Percentiles rank a stretch among this genome's conserved stretches.
Evolutionary conservation across 1,140 invertebrate genomes (phyloP).

Genomic region (Pissodes strobi): DNA sequence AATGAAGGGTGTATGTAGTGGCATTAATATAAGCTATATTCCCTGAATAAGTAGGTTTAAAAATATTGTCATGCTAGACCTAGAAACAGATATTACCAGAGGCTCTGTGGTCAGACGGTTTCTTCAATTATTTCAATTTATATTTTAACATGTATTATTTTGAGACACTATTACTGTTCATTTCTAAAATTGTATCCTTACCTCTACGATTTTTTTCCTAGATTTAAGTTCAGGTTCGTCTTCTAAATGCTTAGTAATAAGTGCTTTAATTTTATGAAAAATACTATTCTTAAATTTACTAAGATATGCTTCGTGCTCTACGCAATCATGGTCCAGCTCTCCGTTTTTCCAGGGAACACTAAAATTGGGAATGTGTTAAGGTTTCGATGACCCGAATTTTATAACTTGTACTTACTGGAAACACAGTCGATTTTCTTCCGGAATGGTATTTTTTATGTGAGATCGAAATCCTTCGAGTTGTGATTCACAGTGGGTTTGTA

Average conservation of each 20-base stretch:
- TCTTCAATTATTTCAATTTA: too few species aligned
- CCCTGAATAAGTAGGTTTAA: too few species aligned
- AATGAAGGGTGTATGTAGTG: too few species aligned
- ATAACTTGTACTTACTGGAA: conserved; percentile 41
- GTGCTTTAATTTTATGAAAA: conserved; percentile 65
- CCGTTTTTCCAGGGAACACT: conserved; percentile 57
- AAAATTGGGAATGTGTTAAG: too few species aligned
- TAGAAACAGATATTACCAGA: too few species aligned
- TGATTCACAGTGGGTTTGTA: conserved; percentile 27
- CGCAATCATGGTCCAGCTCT: conserved; percentile 62
- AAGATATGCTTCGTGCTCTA: conserved; percentile 66
- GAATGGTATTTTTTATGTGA: conserved; percentile 41
- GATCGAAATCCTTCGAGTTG: conserved; percentile 30
- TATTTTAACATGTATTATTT: too few species aligned
- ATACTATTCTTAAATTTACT: conserved; percentile 67
- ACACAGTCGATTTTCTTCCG: conserved; percentile 47
- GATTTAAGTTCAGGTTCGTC: conserved; percentile 73
- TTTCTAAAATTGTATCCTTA: conserved; percentile 42
- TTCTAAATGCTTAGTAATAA: conserved; percentile 74
- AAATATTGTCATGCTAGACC: too few species aligned
- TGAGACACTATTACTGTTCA: too few species aligned
- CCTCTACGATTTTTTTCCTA: conserved; percentile 70
- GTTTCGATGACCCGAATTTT: not conserved
- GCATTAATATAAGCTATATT: too few species aligned
- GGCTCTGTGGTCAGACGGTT: too few species aligned